Evolutionary conservation across 2,888 invertebrate genomes (phyloP).

Genomic region (Idaea dimidiata): DNA sequence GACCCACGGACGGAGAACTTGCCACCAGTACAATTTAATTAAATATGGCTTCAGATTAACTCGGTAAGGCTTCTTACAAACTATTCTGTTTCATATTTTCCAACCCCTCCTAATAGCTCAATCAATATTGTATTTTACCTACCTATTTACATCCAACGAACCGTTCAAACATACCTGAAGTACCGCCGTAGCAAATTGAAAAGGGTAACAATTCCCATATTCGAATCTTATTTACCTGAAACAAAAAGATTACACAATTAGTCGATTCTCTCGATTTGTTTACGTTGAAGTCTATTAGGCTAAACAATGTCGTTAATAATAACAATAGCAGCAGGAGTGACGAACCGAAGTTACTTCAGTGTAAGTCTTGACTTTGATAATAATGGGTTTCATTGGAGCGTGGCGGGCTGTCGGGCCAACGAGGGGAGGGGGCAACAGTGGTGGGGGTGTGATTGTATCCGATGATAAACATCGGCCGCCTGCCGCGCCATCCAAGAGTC

Average conservation of each 20-base stretch:
- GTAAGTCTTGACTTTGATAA: slow-evolving; percentile 76
- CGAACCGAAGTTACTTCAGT: slow-evolving; percentile 75
- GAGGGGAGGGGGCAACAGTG: slow-evolving; percentile 35
- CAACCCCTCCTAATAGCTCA: slow-evolving; percentile 38
- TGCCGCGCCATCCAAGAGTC: slow-evolving; percentile 73
- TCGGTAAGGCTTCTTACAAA: slow-evolving; percentile 69
- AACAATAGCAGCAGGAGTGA: slow-evolving; percentile 72
- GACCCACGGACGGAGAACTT: slow-evolving; percentile 49
- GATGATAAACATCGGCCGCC: slow-evolving; percentile 78
- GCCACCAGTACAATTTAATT: slow-evolving; percentile 75
- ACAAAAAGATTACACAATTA: slow-evolving; percentile 70
- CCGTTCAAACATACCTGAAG: slow-evolving; percentile 28
- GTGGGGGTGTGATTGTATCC: slow-evolving; percentile 70
- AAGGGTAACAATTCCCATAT: slow-evolving; percentile 21
- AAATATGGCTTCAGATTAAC: slow-evolving; percentile 80
- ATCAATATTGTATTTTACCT: slow-evolving; percentile 26
- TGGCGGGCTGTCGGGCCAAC: slow-evolving; percentile 40
- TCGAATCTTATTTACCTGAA: slow-evolving; percentile 60
- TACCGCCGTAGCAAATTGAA: slow-evolving; percentile 12
- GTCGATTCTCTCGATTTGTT: slow-evolving; percentile 63
- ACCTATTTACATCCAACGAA: slow-evolving; percentile 12
- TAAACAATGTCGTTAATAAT: slow-evolving; percentile 72
- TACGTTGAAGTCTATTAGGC: slow-evolving; percentile 64
- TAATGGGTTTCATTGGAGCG: slow-evolving; percentile 71
- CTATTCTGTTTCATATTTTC: slow-evolving; percentile 73